Evolutionary conservation across 2,113 vertebrate genomes (phyloP).

Genomic region (Istiophorus platypterus): DNA sequence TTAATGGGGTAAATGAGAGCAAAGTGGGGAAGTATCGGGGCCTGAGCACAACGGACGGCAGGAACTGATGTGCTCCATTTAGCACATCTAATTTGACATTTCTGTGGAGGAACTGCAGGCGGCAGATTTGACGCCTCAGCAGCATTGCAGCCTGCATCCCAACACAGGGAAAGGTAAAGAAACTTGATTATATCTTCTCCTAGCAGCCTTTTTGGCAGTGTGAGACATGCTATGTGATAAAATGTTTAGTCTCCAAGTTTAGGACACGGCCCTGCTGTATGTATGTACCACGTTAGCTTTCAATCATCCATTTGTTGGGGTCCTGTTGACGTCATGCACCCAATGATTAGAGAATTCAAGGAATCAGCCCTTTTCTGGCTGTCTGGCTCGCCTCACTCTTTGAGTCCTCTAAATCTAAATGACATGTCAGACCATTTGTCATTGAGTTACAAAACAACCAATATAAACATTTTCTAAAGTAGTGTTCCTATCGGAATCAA

Average conservation of each 20-base stretch:
- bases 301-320: background rate
- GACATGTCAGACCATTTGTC: background rate
- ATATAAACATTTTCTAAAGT: background rate
- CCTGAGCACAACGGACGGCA: slow-evolving; percentile 59
- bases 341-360: background rate
- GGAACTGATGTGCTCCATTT: slow-evolving; percentile 68
- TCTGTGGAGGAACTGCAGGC: slow-evolving; percentile 66
- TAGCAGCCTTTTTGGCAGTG: slow-evolving; percentile 19
- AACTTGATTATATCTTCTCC: slow-evolving; percentile 45
- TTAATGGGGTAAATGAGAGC: slow-evolving; percentile 62
- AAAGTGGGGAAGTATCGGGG: slow-evolving; percentile 53
- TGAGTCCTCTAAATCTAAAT: background rate
- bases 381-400: background rate
- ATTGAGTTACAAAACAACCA: no score
- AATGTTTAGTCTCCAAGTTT: slow-evolving; percentile 30
- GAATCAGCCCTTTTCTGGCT: background rate
- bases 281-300: background rate
- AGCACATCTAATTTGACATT: slow-evolving; percentile 74
- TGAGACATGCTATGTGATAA: slow-evolving; percentile 36
- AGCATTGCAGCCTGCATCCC: slow-evolving; percentile 37
- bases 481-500: no score
- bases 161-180: slow-evolving; percentile 29
- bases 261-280: background rate
- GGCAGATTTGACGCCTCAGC: slow-evolving; percentile 61
- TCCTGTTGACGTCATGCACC: background rate